A percentile compares a stretch with the other conserved stretches of the same genome.
phyloP scores from a whole-genome alignment of 2,113 vertebrate species.

The Mola mola region DNA sequence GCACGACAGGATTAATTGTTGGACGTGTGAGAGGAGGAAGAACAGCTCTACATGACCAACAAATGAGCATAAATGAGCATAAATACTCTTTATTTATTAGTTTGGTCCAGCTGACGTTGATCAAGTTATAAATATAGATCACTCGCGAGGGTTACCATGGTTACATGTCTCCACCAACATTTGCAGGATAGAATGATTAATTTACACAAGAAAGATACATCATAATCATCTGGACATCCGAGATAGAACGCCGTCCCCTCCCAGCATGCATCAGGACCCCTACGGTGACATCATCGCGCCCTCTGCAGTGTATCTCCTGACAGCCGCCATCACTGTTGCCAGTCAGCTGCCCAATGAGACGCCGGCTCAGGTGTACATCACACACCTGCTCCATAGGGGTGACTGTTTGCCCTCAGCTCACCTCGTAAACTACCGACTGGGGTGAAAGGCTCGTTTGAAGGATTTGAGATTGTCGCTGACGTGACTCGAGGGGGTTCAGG shows the following conservation, averaged over 20 bases:
- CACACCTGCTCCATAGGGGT: conserved; percentile 30
- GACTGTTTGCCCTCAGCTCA: conserved; percentile 12
- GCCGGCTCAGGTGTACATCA: conserved; percentile 14
- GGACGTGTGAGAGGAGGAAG: too few relatives aligned
- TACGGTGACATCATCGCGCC: conserved; percentile 19
- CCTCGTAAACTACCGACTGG: conserved; percentile 18
- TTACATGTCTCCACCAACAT: too few relatives aligned
- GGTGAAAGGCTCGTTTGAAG: conserved; percentile 33
- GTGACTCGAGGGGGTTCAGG: conserved; percentile 9
- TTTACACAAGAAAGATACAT: too few relatives aligned
- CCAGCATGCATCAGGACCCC: conserved; percentile 30
- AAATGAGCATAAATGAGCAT: too few relatives aligned
- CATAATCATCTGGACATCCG: background rate
- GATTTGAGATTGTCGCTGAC: conserved; percentile 21
- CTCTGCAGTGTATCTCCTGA: conserved; percentile 5
- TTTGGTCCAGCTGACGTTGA: too few relatives aligned
- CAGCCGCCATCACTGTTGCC: conserved; percentile 24
- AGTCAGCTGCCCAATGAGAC: conserved; percentile 13
- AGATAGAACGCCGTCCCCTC: conserved; percentile 1
- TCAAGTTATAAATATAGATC: too few relatives aligned
- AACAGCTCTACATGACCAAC: too few relatives aligned
- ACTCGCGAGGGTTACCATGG: too few relatives aligned
- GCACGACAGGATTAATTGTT: too few relatives aligned
- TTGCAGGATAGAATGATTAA: too few relatives aligned
- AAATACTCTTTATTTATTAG: too few relatives aligned